A percentile compares a stretch with the other conserved stretches of the same genome.
Evolutionary conservation across 2,113 vertebrate species (phyloP).

Genomic region (Notothenia rossii): DNA sequence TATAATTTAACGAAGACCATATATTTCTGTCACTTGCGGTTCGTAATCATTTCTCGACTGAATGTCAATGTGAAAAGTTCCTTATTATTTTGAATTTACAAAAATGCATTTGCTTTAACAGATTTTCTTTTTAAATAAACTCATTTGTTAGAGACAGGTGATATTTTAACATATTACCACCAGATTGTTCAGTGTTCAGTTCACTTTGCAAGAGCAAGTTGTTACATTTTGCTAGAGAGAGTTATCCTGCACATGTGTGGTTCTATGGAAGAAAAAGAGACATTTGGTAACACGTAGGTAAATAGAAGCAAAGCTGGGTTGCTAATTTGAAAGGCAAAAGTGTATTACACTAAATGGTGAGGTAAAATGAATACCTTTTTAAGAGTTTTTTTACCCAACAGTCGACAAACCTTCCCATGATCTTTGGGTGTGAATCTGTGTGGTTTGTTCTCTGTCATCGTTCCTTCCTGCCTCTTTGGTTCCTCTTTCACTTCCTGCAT

Average conservation of each 20-base stretch:
- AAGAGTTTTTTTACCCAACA: conserved; percentile 39
- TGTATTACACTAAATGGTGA: neutral
- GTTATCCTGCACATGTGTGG: too few relatives aligned
- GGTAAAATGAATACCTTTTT: conserved; percentile 22
- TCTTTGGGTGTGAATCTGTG: conserved; percentile 21
- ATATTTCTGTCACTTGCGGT: neutral
- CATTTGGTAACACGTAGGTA: neutral
- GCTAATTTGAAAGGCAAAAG: neutral
- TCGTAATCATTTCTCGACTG: neutral
- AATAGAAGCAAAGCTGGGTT: neutral
- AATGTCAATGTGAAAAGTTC: neutral
- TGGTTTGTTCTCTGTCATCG: conserved; percentile 18
- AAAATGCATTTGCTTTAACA: too few relatives aligned
- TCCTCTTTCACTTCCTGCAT: conserved; percentile 32
- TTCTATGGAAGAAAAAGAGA: neutral
- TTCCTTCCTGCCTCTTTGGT: conserved; percentile 8
- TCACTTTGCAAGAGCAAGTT: too few relatives aligned
- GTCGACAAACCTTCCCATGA: conserved; percentile 19
- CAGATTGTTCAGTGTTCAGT: too few relatives aligned
- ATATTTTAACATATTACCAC: too few relatives aligned
- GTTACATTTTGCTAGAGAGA: too few relatives aligned
- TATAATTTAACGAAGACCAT: neutral
- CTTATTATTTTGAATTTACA: neutral
- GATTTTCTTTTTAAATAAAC: too few relatives aligned
- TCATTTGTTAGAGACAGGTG: too few relatives aligned